These are phyloP conservation scores for Scelioninae gen. 1 DNA, from an alignment of 2,888 invertebrate species.

Conservation along the genomic window DNA sequence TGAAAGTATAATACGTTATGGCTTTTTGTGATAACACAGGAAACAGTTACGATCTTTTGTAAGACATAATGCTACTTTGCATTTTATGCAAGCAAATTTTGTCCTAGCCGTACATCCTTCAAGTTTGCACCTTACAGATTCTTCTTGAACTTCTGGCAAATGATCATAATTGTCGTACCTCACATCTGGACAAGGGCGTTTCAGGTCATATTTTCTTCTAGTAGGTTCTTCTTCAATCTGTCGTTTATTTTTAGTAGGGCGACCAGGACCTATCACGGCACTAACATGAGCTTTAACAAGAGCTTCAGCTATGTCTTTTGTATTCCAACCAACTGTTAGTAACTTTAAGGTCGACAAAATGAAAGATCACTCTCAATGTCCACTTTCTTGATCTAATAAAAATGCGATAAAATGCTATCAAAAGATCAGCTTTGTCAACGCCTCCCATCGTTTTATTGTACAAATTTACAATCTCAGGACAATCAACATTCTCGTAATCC, in stretches of 20 bases:
- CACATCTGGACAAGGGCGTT: slow-evolving; percentile 11
- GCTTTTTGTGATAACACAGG: too few relatives aligned
- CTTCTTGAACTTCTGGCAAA: slow-evolving; percentile 2
- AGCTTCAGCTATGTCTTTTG: slow-evolving; percentile 65
- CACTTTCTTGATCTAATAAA: slow-evolving; percentile 32
- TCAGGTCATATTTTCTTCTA: slow-evolving; percentile 16
- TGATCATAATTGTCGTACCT: slow-evolving; percentile 26
- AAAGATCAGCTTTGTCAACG: slow-evolving; percentile 13
- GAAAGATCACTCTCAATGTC: slow-evolving; percentile 20
- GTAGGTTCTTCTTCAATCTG: slow-evolving; percentile 6
- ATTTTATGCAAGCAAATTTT: slow-evolving; percentile 23
- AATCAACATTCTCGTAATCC: slow-evolving; percentile 6
- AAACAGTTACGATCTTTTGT: slow-evolving; percentile 34
- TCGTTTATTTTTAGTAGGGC: slow-evolving; percentile 31
- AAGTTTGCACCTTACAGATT: slow-evolving; percentile 12
- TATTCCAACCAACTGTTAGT: slow-evolving; percentile 12
- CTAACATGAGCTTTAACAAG: slow-evolving; percentile 70
- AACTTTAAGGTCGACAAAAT: slow-evolving; percentile 13
- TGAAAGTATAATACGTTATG: too few relatives aligned
- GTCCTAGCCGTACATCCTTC: slow-evolving; percentile 20
- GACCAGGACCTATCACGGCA: slow-evolving; percentile 8
- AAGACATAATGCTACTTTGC: slow-evolving; percentile 20
- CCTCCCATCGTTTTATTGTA: slow-evolving; percentile 29
- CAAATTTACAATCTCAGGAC: slow-evolving; percentile 14
- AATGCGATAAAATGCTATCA: slow-evolving; percentile 2